A percentile compares a stretch with the other conserved stretches of the same genome.
Evolutionary conservation across 2,888 invertebrate species (phyloP).

Genomic region (Xylota sylvarum): DNA sequence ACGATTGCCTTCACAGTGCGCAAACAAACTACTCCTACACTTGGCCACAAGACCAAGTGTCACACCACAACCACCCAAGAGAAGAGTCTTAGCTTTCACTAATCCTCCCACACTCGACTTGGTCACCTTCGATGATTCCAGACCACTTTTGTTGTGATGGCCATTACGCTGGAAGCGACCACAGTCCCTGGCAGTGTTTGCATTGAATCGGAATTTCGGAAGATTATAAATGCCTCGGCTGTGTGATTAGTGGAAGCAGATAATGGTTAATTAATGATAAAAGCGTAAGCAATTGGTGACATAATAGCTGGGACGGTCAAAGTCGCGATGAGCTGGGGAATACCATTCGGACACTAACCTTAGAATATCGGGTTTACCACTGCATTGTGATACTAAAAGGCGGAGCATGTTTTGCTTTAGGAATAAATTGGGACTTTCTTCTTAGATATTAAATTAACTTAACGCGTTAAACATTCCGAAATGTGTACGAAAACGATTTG

Average conservation of each 20-base stretch:
- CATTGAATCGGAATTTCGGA: slow-evolving; percentile 69
- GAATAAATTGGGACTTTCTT: slow-evolving; percentile 31
- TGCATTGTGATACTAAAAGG: slow-evolving; percentile 80
- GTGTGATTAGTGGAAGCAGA: slow-evolving; percentile 77
- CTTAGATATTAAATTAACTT: slow-evolving; percentile 27
- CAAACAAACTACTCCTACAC: slow-evolving; percentile 77
- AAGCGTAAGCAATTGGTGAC: slow-evolving; percentile 77
- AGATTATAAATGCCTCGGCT: slow-evolving; percentile 73
- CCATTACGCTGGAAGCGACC: slow-evolving; percentile 55
- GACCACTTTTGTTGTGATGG: slow-evolving; percentile 32
- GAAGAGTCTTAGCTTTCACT: slow-evolving; percentile 78
- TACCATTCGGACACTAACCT: slow-evolving; percentile 78
- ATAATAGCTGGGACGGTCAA: slow-evolving; percentile 77
- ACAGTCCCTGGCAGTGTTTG: slow-evolving; percentile 72
- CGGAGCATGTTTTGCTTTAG: slow-evolving; percentile 79
- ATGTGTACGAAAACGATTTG: slow-evolving; percentile 11
- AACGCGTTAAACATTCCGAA: slow-evolving; percentile 59
- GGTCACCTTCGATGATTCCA: slow-evolving; percentile 18
- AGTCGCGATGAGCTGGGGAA: slow-evolving; percentile 46
- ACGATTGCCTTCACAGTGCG: slow-evolving; percentile 82
- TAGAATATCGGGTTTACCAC: slow-evolving; percentile 79
- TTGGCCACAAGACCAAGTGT: slow-evolving; percentile 80
- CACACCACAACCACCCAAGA: slow-evolving; percentile 81
- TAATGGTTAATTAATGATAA: slow-evolving; percentile 53
- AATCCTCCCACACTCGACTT: slow-evolving; percentile 37